These are phyloP conservation scores for Melierax canorus DNA, from an alignment of 2,113 vertebrate genomes.

Conservation along the genomic window DNA sequence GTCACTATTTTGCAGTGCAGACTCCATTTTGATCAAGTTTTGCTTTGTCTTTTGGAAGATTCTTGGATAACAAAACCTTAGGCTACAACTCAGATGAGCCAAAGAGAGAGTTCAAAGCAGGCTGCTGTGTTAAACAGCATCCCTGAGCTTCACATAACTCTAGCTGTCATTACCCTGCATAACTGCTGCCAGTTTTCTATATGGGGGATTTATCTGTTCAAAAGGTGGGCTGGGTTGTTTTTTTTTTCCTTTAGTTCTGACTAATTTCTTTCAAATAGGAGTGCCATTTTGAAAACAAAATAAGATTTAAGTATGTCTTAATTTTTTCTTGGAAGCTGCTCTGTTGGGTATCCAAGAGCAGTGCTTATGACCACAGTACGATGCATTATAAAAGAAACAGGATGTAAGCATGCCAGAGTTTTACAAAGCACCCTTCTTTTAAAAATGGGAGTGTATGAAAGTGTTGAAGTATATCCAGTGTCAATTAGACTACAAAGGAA, in stretches of 20 bases:
- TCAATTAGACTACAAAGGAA: constrained; percentile 15
- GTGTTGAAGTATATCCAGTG: neutral
- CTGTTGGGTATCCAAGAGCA: neutral
- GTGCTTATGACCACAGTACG: neutral
- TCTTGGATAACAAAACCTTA: neutral
- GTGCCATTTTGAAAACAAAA: neutral
- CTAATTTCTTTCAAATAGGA: neutral
- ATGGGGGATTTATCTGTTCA: neutral
- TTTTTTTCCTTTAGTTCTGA: neutral
- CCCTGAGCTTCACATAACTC: neutral
- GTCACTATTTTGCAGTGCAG: neutral
- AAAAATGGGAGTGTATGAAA: neutral
- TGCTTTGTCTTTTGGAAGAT: neutral
- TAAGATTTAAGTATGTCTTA: neutral
- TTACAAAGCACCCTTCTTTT: neutral
- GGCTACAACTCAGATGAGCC: neutral
- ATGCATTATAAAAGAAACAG: neutral
- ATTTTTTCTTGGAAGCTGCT: neutral
- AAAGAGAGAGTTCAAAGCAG: neutral
- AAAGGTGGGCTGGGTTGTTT: neutral
- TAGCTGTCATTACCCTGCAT: rapidly evolving
- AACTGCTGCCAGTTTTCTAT: neutral
- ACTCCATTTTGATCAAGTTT: neutral
- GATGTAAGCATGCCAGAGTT: neutral
- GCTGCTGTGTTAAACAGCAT: neutral